A percentile compares a stretch with the other conserved stretches of the same genome.
Conservation (phyloP, 2,113 vertebrate genomes). For the Labeo catla region DNA sequence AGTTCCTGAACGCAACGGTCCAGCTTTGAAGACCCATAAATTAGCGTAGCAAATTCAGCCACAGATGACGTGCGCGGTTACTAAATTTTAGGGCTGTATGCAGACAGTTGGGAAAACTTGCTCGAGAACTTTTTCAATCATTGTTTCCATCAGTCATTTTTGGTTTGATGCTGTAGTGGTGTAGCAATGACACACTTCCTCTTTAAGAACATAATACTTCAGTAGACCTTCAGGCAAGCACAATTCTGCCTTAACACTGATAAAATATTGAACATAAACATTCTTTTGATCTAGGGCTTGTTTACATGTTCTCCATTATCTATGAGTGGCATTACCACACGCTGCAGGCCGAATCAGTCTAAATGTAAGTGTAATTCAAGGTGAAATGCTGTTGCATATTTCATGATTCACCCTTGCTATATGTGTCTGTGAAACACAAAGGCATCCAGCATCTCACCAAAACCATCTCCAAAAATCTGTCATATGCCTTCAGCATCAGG, state of each 20-base stretch:
- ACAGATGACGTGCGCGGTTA: background rate
- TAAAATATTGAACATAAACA: constrained; percentile 18
- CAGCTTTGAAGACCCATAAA: background rate
- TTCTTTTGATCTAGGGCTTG: constrained; percentile 1
- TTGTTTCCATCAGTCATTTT: background rate
- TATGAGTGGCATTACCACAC: constrained; percentile 7
- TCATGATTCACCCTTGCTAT: constrained; percentile 13
- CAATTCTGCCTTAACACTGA: constrained; percentile 29
- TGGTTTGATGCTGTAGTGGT: background rate
- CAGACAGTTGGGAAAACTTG: background rate
- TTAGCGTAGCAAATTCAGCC: background rate
- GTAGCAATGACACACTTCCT: background rate
- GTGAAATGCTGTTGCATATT: constrained; percentile 23
- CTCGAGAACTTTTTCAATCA: background rate
- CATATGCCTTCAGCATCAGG: background rate
- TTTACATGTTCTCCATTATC: constrained; percentile 19
- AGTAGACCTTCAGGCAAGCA: background rate
- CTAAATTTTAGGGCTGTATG: background rate
- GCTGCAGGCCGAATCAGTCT: background rate
- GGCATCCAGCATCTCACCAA: background rate
- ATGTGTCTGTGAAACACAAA: constrained; percentile 12
- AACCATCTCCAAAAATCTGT: constrained; percentile 30
- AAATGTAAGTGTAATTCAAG: constrained; percentile 10
- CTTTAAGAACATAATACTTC: background rate
- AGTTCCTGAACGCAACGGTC: background rate